Evolutionary conservation across 1,140 invertebrate genomes (phyloP), one percentile per base, ranked within the genome.

Genomic region (Penaeus vannamei): DNA sequence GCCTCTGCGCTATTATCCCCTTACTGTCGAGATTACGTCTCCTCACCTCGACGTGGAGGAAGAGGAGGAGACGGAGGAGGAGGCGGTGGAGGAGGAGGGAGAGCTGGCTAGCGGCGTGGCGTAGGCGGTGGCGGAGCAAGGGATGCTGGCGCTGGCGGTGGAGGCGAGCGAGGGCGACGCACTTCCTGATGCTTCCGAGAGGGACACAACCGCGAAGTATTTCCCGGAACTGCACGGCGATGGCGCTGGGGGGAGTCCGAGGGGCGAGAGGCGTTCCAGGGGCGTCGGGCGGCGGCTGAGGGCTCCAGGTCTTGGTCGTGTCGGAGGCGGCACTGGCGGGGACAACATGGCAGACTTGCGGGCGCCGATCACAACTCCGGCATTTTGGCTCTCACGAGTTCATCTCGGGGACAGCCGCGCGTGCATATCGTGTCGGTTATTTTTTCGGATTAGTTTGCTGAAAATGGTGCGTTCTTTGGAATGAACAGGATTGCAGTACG

Each of bases 1-100:
- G 82, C 77, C 61, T 46, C 81, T 77, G 60, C 81, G n/a, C 32
- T 59, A 19, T 72, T 82, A 89, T 85, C 87, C 72, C 87, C 87
- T 89, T 89, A 89, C 87, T 89, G 87, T 89, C 87, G 84, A 72
- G 80, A 84, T 89, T 84, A 60, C 79, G 29, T 85, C 36, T 77
- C 60, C 66, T 77, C 62, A 29, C 59, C 64, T 26, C n/a, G 53
- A 62, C 42, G 81, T 76, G 32, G 46, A 83, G n/a, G 80, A 59
- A 22, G 46, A 26, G 36, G 53, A 83, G 46, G 81, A 29, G 59
- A 59, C 10, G 81, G 81, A 4, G 17, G n/a, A 26, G 59, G 81
- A 84, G 61, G 4, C 5, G 26, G 81, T n/a, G 17, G 81, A 60
- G 36, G 46, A 61, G 42, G 60, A 59, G n/a, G 81, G 60, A 32